Conservation (phyloP, 1,140 invertebrate species). For the Drosophila watanabei region DNA sequence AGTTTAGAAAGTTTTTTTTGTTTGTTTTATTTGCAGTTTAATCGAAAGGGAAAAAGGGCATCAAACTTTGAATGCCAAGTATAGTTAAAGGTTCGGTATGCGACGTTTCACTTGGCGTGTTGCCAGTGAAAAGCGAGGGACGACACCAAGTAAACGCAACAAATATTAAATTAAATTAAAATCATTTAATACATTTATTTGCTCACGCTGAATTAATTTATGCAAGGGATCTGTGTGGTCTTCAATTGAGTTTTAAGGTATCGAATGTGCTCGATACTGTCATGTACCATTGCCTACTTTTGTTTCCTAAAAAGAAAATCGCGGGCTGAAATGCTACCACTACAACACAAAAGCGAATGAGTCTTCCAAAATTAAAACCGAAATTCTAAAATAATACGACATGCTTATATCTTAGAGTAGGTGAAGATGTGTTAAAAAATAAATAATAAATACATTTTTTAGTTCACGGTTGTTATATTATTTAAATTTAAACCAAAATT, state of each 20-base stretch:
- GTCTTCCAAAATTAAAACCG: too few species aligned
- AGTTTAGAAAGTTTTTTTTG: not conserved
- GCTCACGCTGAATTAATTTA: not conserved
- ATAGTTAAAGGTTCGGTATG: constrained; percentile 48
- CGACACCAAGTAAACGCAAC: not conserved
- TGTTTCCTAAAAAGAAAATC: not conserved
- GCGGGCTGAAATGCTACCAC: not conserved
- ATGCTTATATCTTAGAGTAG: too few species aligned
- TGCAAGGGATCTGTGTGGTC: not conserved
- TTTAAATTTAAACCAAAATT: too few species aligned
- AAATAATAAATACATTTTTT: too few species aligned
- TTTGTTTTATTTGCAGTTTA: not conserved
- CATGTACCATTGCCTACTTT: not conserved
- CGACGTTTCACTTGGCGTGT: not conserved
- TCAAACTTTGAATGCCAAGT: constrained; percentile 17
- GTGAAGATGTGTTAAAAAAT: too few species aligned
- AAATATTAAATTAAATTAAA: not conserved
- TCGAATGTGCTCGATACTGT: not conserved
- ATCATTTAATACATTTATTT: not conserved
- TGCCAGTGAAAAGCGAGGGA: not conserved
- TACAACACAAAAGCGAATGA: not conserved
- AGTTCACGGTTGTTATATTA: too few species aligned
- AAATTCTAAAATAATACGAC: too few species aligned
- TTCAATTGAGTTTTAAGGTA: not conserved
- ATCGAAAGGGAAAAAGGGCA: not conserved